Evolutionary conservation across 2,113 vertebrate genomes (phyloP), one percentile per base, ranked within the genome.

Genomic region (Toxotes chatareus): DNA sequence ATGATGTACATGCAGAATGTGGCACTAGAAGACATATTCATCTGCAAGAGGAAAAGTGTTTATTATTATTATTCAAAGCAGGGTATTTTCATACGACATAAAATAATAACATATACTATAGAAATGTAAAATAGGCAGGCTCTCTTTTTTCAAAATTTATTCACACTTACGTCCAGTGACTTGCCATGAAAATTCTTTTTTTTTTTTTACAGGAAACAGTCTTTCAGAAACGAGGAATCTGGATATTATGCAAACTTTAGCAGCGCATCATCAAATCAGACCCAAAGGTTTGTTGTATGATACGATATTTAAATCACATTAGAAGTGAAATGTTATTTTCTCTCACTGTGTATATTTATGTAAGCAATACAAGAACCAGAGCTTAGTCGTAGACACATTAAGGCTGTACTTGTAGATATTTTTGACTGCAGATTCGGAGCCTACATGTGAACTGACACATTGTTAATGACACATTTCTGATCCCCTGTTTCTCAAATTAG

Each of bases 241-340:
- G 86, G 82, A 59, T 86, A 92, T 67, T 93, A 91, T 65, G 88
- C 46, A 3, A 93, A 92, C 79, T 88, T 90, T 40, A 91, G 76
- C 62, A 73, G 73, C 75, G 11, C 76, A 32, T 23, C 79, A 47
- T 53, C 62, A 53, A 70, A 76, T 55, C 40, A 83, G 64, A 47
- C 46, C 19, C 72, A 79, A 51, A 89, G 86, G 91, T 93, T 73
- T 63, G 88, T 71, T 51, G 74, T n/a, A 21, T 67, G n/a, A 55
- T 47, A 59, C 2, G 21, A 23, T 27, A 7, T 4, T 60, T 16
- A n/a, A 32, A 34, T 53, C 1, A 56, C 31, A 55, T 16, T 14
- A 19, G 3, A 71, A 7, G 3, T 4, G 4, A 9, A 12, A 73
- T 9, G 4, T 51, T 11, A 6, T 64, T 12, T 71, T 11, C 27